Evolutionary conservation across 2,888 invertebrate genomes (phyloP), one percentile per base, ranked within the genome.

Genomic region (Drosophila pegasa): DNA sequence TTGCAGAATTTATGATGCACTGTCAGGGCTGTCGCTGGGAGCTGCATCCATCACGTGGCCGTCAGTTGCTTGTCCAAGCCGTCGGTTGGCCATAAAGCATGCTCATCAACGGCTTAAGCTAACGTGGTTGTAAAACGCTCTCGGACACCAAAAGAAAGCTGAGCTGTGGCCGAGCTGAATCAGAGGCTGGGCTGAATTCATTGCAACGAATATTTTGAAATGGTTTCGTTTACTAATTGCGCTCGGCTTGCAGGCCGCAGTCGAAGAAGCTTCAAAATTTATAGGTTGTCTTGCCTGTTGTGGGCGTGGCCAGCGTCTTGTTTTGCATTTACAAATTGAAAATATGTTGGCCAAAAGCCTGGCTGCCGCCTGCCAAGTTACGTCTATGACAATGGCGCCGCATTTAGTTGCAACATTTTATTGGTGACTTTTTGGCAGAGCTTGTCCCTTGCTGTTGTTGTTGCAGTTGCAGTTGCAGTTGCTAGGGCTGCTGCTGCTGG

Each of bases 391-490:
- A 63, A 64, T 87, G 87, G 84, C 75, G 87, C 84, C 79, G 79
- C 72, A 85, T 87, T 86, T 87, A 88, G 83, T 89, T 88, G 87
- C 83, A 87, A 88, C 88, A 86, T 87, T 87, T 89, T 88, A 87
- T 89, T 88, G 89, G 80, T 76, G 81, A 71, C 72, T 87, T 87
- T 87, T 87, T 87, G 86, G 86, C 86, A 86, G 67, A 47, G 72
- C 50, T 75, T 68, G 47, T 47, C 20, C 33, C 57, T 50, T 57
- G 56, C 22, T 73, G 63, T 37, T 77, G 66, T 27, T 63, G 22
- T 48, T 51, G 58, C 12, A 37, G 58, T n/a, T 35, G 22, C 6
- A 35, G 25, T 50, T 55, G 58, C 31, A 68, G 66, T 40, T 74
- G 68, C 37, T 59, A 20, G 27, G 48, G 61, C 10, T 31, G 58